These are phyloP conservation scores for Furcifer pardalis DNA, from an alignment of 2,797 vertebrate species.

Conservation along the genomic window DNA sequence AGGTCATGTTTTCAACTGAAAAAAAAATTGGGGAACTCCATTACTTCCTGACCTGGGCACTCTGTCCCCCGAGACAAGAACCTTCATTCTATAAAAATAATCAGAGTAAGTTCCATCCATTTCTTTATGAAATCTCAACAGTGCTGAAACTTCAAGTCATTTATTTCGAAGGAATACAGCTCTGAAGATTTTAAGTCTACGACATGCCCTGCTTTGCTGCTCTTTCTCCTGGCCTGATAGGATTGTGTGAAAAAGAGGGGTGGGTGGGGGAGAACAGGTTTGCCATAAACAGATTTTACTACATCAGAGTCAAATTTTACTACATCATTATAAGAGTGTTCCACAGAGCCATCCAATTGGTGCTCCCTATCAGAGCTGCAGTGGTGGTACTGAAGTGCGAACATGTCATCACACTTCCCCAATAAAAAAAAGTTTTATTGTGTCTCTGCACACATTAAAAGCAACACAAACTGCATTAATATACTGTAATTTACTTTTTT, in stretches of 20 bases:
- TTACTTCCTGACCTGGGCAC: too few relatives aligned
- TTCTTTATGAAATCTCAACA: not conserved
- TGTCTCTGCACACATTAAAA: conserved; percentile 77
- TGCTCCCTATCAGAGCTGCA: conserved; percentile 67
- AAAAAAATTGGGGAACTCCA: too few relatives aligned
- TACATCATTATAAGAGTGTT: conserved; percentile 79
- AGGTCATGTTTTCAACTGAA: too few relatives aligned
- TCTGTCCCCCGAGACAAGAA: not conserved
- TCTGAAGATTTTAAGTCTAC: conserved; percentile 3
- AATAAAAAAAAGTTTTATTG: conserved; percentile 83
- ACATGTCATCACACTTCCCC: conserved; percentile 78
- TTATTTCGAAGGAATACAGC: not conserved
- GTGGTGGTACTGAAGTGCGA: conserved; percentile 66
- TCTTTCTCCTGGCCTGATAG: conserved; percentile 59
- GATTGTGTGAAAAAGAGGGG: conserved; percentile 77
- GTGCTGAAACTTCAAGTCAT: not conserved
- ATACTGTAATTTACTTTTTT: conserved; percentile 80
- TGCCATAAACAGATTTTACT: conserved; percentile 84
- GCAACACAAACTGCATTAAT: conserved; percentile 80
- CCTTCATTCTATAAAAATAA: not conserved
- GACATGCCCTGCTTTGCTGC: not conserved
- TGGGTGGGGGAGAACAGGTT: too few relatives aligned
- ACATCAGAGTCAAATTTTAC: conserved; percentile 86
- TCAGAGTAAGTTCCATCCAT: not conserved
- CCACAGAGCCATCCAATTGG: conserved; percentile 73